Conservation (phyloP, 2,113 vertebrate species). For the Arizona elegans region DNA sequence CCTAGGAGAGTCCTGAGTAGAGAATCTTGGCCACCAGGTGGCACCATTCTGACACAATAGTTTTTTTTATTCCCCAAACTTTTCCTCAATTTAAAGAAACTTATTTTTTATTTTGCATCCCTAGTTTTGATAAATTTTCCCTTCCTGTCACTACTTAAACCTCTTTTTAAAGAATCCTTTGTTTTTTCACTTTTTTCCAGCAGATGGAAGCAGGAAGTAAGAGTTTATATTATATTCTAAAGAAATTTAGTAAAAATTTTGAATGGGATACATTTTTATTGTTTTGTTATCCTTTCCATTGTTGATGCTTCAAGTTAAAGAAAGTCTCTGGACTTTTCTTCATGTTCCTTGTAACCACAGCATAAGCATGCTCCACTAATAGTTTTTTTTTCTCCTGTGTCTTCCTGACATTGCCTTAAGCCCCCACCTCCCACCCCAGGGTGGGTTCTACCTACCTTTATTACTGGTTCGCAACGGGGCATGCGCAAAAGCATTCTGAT, state of each 20-base stretch:
- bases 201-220: constrained; percentile 72
- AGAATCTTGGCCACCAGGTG: not conserved
- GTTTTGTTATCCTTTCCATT: constrained; percentile 23
- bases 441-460: too few relatives aligned
- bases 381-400: not conserved
- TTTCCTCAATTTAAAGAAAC: not conserved
- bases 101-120: not conserved
- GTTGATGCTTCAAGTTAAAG: constrained; percentile 44
- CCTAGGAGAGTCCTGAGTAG: not conserved
- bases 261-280: not conserved
- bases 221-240: not conserved
- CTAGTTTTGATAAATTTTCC: not conserved
- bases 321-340: not conserved
- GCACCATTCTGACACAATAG: not conserved
- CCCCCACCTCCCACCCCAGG: not conserved
- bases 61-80: not conserved
- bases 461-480: too few relatives aligned
- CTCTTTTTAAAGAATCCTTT: constrained; percentile 12
- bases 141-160: not conserved
- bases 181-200: constrained; percentile 58
- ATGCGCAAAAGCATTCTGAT: too few relatives aligned
- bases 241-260: not conserved
- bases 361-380: not conserved
- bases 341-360: not conserved
- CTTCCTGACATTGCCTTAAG: not conserved